Evolutionary conservation across 1,140 invertebrate species (phyloP).

Genomic region (Lepidurus couesii): DNA sequence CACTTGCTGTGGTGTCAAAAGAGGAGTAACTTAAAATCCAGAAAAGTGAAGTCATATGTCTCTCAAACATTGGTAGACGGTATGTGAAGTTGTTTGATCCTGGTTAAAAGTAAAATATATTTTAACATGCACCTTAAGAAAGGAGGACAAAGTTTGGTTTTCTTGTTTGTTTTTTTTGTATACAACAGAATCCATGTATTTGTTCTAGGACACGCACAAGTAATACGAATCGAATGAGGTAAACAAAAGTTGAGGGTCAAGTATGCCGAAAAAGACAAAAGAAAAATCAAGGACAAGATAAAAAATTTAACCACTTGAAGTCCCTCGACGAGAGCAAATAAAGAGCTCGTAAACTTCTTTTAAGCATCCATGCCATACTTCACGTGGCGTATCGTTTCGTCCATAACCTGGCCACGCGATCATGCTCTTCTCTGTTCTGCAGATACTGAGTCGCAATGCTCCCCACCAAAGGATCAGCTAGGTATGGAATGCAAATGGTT

Average conservation of each 20-base stretch:
- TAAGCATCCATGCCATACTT: slow-evolving; percentile 41
- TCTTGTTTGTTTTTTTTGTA: background rate
- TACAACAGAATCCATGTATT: slow-evolving; percentile 22
- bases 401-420: slow-evolving; percentile 95
- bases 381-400: slow-evolving; percentile 96
- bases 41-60: background rate
- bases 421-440: slow-evolving; percentile 94
- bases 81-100: background rate
- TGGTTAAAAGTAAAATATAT: background rate
- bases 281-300: background rate
- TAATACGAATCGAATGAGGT: slow-evolving; percentile 22
- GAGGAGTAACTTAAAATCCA: too few species aligned
- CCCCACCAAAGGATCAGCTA: slow-evolving; percentile 92
- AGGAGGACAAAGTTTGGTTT: too few species aligned
- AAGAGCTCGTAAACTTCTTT: slow-evolving; percentile 24
- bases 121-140: slow-evolving; percentile 5
- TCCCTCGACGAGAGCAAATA: background rate
- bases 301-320: slow-evolving; percentile 8
- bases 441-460: slow-evolving; percentile 97
- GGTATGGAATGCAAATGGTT: slow-evolving; percentile 41
- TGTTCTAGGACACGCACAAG: slow-evolving; percentile 9
- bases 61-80: background rate
- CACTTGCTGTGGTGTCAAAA: background rate
- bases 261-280: background rate
- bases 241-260: slow-evolving; percentile 22